These are phyloP conservation scores for Ormia ochracea DNA, from an alignment of 2,888 invertebrate species.

Conservation along the genomic window DNA sequence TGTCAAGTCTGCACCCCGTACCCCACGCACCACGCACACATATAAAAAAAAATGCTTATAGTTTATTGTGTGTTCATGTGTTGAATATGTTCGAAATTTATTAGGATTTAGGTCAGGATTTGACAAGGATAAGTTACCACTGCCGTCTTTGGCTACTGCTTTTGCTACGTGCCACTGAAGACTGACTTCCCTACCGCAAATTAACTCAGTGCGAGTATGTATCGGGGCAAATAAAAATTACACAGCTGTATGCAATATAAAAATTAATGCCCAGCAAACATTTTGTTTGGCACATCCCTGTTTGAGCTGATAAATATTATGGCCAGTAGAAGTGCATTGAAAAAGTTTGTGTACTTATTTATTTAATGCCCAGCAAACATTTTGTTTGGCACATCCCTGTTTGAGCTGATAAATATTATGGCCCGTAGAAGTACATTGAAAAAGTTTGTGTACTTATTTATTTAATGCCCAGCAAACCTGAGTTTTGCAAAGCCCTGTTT, in stretches of 20 bases:
- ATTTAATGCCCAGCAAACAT: conserved; percentile 8
- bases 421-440: too few relatives aligned
- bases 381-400: too few relatives aligned
- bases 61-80: conserved; percentile 4
- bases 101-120: conserved; percentile 51
- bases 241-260: conserved; percentile 25
- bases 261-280: conserved; percentile 9
- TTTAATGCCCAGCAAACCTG: conserved; percentile 7
- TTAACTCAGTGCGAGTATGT: conserved; percentile 12
- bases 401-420: too few relatives aligned
- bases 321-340: too few relatives aligned
- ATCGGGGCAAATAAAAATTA: conserved; percentile 14
- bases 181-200: conserved; percentile 4
- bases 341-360: too few relatives aligned
- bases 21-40: neutral
- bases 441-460: too few relatives aligned
- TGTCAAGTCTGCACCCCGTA: conserved; percentile 4
- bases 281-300: too few relatives aligned
- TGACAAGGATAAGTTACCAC: conserved; percentile 33
- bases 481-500: too few relatives aligned
- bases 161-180: neutral
- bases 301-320: too few relatives aligned
- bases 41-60: neutral
- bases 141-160: conserved; percentile 4
- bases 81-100: conserved; percentile 12